Conservation (phyloP, 2,113 vertebrate species). For the Oophaga pumilio region DNA sequence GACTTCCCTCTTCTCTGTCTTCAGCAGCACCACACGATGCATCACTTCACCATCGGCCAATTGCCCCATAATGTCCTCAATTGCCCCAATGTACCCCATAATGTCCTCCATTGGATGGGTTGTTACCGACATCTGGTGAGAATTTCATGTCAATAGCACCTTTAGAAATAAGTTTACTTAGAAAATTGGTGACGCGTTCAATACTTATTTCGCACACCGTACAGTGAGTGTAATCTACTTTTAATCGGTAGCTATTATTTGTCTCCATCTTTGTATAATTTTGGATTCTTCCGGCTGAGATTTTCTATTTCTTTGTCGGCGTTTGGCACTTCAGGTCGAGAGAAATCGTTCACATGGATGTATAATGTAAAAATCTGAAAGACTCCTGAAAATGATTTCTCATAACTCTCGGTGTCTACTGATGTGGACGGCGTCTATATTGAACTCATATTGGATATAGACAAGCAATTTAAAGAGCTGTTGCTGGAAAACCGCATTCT, state of each 20-base stretch:
- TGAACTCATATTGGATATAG: constrained; percentile 33
- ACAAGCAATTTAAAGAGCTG: constrained; percentile 31
- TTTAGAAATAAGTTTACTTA: no score
- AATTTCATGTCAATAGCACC: no score
- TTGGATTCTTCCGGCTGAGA: not conserved
- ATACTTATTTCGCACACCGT: no score
- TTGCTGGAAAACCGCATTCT: not conserved
- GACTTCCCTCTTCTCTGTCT: no score
- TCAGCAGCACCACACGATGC: no score
- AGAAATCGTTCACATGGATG: constrained; percentile 3
- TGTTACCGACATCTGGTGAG: no score
- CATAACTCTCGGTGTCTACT: not conserved
- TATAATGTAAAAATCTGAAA: not conserved
- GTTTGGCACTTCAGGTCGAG: not conserved
- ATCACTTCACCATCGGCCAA: no score
- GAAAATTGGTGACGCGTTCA: no score
- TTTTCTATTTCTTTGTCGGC: not conserved
- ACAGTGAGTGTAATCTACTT: not conserved
- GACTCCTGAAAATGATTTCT: constrained; percentile 20
- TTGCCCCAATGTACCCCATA: no score
- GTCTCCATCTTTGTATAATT: not conserved
- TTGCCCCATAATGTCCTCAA: no score
- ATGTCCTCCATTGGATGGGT: no score
- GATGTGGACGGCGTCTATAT: constrained; percentile 28
- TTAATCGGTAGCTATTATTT: not conserved